phyloP scores from a whole-genome alignment of 2,113 vertebrate genomes.

The Ammodramus savannarum region DNA sequence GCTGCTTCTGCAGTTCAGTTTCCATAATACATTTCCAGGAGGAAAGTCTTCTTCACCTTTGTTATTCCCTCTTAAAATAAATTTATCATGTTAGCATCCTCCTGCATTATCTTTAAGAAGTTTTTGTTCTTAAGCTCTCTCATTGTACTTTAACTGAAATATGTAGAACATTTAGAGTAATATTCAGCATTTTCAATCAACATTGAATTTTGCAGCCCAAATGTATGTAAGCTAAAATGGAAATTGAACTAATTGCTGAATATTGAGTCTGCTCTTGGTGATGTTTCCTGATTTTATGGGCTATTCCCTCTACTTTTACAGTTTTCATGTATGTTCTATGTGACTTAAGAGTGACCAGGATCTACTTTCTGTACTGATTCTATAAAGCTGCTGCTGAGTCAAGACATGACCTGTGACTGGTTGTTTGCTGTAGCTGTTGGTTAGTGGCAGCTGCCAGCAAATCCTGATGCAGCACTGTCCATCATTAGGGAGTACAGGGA shows the following conservation, averaged over 20 bases:
- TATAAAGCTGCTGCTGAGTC: background rate
- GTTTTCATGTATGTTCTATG: accelerated
- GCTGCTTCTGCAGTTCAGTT: background rate
- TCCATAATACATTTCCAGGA: background rate
- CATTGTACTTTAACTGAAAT: background rate
- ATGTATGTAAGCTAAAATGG: background rate
- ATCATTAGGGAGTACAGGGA: background rate
- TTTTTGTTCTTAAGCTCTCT: background rate
- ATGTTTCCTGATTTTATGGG: background rate
- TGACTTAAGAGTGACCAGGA: background rate
- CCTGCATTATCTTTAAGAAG: background rate
- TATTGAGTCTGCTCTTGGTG: background rate
- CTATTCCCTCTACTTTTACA: background rate
- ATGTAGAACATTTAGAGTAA: background rate
- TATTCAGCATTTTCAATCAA: background rate
- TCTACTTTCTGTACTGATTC: background rate
- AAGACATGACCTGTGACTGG: background rate
- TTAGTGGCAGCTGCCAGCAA: background rate
- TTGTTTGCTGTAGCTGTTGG: background rate
- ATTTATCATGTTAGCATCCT: background rate
- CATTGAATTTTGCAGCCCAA: background rate
- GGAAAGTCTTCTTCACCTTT: background rate
- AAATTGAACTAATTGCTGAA: background rate
- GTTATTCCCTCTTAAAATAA: background rate
- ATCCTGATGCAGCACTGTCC: background rate